Evolutionary conservation across 2,888 invertebrate species (phyloP), one percentile per base, ranked within the genome.

Genomic region (Tenthredo mesomela): DNA sequence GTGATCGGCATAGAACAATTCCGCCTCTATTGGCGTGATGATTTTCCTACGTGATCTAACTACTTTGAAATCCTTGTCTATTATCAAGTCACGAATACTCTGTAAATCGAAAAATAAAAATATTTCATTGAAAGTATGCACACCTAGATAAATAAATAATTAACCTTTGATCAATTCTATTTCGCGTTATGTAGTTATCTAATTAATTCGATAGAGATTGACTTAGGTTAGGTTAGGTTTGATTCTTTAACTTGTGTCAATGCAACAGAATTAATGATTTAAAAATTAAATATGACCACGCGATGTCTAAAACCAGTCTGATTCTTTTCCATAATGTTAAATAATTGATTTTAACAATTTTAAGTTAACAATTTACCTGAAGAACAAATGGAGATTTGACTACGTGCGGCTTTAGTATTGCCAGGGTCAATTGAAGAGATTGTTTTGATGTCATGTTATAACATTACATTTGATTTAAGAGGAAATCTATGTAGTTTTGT

Each of bases 401-500:
- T 58, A 97, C 95, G 91, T 98, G 98, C 6, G 98, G 98, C 92
- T 98, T 98, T 85, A 98, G 94, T 87, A 98, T 95, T 4, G 98
- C 98, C 88, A 98, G 94, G 33, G 98, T 98, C 89, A 98, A 93
- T 94, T 98, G 89, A 15, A 93, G 88, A 84, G 86, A 84, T 84
- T 88, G 86, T 85, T 85, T 88, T 61, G 89, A 85, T 88, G 85
- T 87, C 90, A 90, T 90, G 15, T 77, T 83, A 4, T 83, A 4
- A 87, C 85, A 82, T 85, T 15, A 47, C 47, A 87, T 88, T 58
- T 78, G 6, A 54, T 77, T 54, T 18, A 4, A 18, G 18, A 10
- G n/a, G 29, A 75, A 18, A 29, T 50, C 29, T 75, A 29, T 29
- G 21, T 15, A n/a, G 21, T 47, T 43, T 43, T 47, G 10, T 29